Percentiles rank a stretch among this genome's conserved stretches.
Evolutionary conservation across 2,113 vertebrate species (phyloP).

Genomic region (Petrocephalus zakoni): DNA sequence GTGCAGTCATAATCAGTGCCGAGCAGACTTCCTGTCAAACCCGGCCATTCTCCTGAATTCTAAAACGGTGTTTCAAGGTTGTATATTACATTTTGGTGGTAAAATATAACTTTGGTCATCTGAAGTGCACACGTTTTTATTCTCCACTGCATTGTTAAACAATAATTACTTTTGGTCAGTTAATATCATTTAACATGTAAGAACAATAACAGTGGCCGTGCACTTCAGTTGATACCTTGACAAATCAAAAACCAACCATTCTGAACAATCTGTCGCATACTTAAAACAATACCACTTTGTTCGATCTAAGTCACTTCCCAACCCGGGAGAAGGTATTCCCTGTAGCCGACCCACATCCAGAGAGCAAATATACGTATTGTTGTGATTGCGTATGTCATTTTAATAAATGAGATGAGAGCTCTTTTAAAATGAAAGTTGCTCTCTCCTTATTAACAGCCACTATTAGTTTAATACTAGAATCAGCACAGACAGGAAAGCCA

Average conservation of each 20-base stretch:
- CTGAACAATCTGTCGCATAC: too few species aligned
- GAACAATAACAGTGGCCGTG: too few species aligned
- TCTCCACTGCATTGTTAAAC: neutral
- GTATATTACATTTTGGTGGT: constrained; percentile 12
- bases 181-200: neutral
- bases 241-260: too few species aligned
- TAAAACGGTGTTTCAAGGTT: neutral
- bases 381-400: neutral
- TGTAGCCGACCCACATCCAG: neutral
- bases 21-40: neutral
- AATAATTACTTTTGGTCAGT: neutral
- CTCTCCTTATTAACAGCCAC: neutral
- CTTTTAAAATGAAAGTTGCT: neutral
- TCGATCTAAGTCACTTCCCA: too few species aligned
- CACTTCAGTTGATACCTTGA: too few species aligned
- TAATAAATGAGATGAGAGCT: neutral
- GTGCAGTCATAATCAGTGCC: neutral
- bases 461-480: neutral
- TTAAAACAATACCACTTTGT: too few species aligned
- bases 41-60: neutral
- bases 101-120: constrained; percentile 9
- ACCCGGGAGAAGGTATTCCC: too few species aligned
- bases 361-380: neutral
- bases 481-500: neutral
- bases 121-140: neutral